phyloP scores from a whole-genome alignment of 2,113 vertebrate genomes.

The Poecile atricapillus region DNA sequence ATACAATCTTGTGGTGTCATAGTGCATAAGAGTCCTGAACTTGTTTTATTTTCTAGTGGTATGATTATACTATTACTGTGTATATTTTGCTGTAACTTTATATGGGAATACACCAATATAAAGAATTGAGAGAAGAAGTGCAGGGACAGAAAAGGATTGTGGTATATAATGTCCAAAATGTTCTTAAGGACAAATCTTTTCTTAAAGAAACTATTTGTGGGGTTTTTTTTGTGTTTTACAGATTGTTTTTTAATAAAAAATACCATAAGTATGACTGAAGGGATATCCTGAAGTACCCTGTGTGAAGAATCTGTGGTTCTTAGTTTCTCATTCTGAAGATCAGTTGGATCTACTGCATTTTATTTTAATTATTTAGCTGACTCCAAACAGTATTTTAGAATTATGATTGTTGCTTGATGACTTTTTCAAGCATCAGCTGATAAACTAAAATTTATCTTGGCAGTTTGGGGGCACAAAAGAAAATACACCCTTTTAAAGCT shows the following conservation, averaged over 20 bases:
- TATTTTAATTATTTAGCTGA: neutral
- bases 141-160: neutral
- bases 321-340: neutral
- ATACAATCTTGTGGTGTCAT: neutral
- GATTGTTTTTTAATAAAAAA: neutral
- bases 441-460: neutral
- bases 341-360: neutral
- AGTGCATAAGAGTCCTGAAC: neutral
- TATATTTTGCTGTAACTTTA: neutral
- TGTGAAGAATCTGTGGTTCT: neutral
- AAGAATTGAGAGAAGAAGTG: neutral
- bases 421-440: neutral
- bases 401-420: neutral
- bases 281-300: neutral
- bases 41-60: neutral
- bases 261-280: neutral
- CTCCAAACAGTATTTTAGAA: neutral
- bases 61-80: neutral
- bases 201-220: neutral
- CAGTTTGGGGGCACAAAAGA: neutral
- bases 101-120: neutral
- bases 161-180: neutral
- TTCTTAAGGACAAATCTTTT: neutral
- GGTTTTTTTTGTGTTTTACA: neutral
- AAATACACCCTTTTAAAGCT: neutral